Conservation (phyloP, 2,888 invertebrate genomes). For the Cosmorhoe ocellata region DNA sequence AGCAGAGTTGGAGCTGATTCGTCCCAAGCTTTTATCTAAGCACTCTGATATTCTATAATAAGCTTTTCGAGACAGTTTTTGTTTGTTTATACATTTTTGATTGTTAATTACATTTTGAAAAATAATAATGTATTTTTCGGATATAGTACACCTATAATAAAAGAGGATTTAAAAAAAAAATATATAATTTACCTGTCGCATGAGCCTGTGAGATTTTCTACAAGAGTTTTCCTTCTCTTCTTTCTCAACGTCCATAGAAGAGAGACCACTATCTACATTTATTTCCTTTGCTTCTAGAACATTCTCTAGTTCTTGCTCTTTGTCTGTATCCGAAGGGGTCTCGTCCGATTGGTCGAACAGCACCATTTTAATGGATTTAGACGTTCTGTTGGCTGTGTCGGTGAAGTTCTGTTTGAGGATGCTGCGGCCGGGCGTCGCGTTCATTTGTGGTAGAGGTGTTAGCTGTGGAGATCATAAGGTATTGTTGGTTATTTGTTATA, state of each 20-base stretch:
- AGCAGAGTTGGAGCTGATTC: no score
- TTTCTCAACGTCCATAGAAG: slow-evolving; percentile 37
- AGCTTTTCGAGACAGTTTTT: no score
- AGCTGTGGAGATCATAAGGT: slow-evolving; percentile 33
- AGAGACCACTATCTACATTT: slow-evolving; percentile 35
- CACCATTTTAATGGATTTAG: slow-evolving; percentile 63
- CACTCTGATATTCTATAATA: no score
- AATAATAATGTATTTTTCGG: no score
- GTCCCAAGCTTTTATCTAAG: no score
- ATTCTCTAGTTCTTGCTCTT: neutral
- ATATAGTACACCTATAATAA: no score
- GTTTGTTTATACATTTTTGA: no score
- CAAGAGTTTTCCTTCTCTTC: slow-evolving; percentile 49
- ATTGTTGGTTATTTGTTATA: no score
- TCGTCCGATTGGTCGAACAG: slow-evolving; percentile 56
- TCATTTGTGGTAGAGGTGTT: slow-evolving; percentile 43
- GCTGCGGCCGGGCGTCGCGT: slow-evolving; percentile 66
- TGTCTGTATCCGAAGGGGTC: neutral
- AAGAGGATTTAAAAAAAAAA: no score
- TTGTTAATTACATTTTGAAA: no score
- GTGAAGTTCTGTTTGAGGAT: slow-evolving; percentile 55
- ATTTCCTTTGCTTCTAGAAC: neutral
- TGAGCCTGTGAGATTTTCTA: slow-evolving; percentile 33
- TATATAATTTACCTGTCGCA: slow-evolving; percentile 24
- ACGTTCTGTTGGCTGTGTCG: slow-evolving; percentile 38